Evolutionary conservation across 2,888 invertebrate species (phyloP).

Genomic region (Sphecodes monilicornis): DNA sequence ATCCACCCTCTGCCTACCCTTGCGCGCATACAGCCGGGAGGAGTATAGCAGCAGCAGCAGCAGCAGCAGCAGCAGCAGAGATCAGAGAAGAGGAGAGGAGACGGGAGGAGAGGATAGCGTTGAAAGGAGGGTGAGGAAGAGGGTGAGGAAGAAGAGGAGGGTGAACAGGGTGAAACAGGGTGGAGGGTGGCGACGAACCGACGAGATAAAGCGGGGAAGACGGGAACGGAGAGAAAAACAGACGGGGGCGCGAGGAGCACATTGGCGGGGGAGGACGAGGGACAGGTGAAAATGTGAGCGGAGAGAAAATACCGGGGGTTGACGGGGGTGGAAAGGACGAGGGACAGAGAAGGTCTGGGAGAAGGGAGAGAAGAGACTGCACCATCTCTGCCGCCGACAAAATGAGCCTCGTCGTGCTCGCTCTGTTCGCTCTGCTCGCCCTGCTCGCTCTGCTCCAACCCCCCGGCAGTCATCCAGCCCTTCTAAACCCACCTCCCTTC

Average conservation of each 20-base stretch:
- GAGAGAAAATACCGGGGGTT: constrained; percentile 40
- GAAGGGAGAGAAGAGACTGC: constrained; percentile 56
- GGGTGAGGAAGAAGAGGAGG: constrained; percentile 3
- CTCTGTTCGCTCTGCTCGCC: constrained; percentile 54
- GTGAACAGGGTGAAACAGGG: neutral
- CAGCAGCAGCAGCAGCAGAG: too few species aligned
- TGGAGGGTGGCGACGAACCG: constrained; percentile 35
- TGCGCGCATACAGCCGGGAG: constrained; percentile 25
- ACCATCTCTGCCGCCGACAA: constrained; percentile 81
- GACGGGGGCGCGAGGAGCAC: constrained; percentile 42
- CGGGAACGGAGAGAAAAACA: constrained; percentile 47
- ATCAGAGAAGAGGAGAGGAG: neutral
- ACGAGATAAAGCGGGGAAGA: constrained; percentile 56
- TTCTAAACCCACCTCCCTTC: constrained; percentile 15
- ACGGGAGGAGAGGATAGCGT: neutral
- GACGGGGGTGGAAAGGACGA: constrained; percentile 19
- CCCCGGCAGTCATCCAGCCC: constrained; percentile 36
- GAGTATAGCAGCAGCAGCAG: neutral
- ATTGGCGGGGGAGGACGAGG: constrained; percentile 33
- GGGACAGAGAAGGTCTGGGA: neutral
- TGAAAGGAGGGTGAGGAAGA: constrained; percentile 35
- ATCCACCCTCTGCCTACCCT: constrained; percentile 57
- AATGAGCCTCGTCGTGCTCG: constrained; percentile 82
- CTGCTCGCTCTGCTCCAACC: constrained; percentile 61
- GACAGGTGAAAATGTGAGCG: constrained; percentile 59